Conservation (phyloP, 2,797 vertebrate species). For the Sebastes nivosus region DNA sequence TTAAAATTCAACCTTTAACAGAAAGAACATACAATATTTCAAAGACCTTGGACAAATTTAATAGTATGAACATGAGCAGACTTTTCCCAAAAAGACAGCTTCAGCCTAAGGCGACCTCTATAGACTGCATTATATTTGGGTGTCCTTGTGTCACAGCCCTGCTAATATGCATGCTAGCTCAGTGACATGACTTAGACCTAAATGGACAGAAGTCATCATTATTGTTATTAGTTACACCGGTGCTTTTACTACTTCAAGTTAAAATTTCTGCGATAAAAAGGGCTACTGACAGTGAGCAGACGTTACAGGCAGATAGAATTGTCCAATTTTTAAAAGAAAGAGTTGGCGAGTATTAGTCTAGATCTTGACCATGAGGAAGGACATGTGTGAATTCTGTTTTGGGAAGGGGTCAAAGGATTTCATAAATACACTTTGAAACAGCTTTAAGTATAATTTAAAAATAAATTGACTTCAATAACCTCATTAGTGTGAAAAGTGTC, state of each 20-base stretch:
- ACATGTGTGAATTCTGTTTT: neutral
- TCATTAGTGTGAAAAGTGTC: slow-evolving; percentile 6
- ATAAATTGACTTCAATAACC: neutral
- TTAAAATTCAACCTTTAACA: neutral
- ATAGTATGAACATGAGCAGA: neutral
- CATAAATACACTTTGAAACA: neutral
- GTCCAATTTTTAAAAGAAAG: neutral
- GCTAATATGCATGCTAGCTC: neutral
- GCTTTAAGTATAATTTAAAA: slow-evolving; percentile 18
- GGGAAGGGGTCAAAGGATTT: neutral
- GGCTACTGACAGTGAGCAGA: neutral
- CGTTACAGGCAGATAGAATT: neutral
- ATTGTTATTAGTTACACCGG: neutral
- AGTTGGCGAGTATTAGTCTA: neutral
- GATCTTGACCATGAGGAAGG: neutral
- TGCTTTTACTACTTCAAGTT: neutral
- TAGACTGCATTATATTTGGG: neutral
- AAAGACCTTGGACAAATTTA: neutral
- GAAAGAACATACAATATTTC: neutral
- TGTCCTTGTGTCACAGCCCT: neutral
- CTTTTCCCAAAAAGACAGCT: neutral
- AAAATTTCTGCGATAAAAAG: neutral
- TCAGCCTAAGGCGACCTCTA: neutral
- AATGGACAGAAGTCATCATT: neutral
- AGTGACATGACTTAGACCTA: neutral